These are phyloP conservation scores for Melanogrammus aeglefinus DNA, from an alignment of 2,797 vertebrate species.

Conservation along the genomic window DNA sequence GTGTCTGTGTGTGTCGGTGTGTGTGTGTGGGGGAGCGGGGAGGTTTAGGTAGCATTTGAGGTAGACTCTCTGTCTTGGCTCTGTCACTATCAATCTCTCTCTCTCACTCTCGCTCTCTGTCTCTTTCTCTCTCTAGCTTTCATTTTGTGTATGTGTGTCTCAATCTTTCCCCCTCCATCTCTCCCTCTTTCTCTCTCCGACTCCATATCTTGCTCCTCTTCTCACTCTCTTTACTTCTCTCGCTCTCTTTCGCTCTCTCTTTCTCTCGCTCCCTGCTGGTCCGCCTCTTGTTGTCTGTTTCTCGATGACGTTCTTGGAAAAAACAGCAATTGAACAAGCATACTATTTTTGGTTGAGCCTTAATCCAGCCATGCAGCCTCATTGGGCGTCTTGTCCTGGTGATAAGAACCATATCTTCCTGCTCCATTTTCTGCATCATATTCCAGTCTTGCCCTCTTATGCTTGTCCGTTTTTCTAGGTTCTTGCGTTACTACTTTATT, in stretches of 20 bases:
- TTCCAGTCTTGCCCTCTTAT: conserved; percentile 55
- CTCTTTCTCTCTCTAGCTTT: conserved; percentile 21
- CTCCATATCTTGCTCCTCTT: conserved; percentile 15
- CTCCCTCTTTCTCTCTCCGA: conserved; percentile 19
- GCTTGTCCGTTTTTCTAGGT: conserved; percentile 33
- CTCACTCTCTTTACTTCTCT: conserved; percentile 18
- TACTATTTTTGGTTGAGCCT: conserved; percentile 49
- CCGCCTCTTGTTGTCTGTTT: neutral
- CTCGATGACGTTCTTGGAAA: conserved; percentile 45
- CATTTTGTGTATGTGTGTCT: neutral
- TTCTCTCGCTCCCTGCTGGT: conserved; percentile 20
- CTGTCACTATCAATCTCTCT: conserved; percentile 13
- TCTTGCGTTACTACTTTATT: too few relatives aligned
- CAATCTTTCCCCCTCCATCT: conserved; percentile 13
- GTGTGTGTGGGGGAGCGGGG: conserved; percentile 57
- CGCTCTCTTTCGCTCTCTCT: conserved; percentile 19
- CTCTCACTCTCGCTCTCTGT: conserved; percentile 19
- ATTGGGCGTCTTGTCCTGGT: too few relatives aligned
- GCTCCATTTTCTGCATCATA: conserved; percentile 47
- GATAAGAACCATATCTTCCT: too few relatives aligned
- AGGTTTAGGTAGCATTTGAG: conserved; percentile 54
- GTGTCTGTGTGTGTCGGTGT: conserved; percentile 45
- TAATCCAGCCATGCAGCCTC: neutral
- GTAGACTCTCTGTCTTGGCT: neutral
- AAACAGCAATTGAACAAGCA: conserved; percentile 71